These are phyloP conservation scores for Megaustenia siamemsis DNA, from an alignment of 2,888 invertebrate species.

Conservation along the genomic window DNA sequence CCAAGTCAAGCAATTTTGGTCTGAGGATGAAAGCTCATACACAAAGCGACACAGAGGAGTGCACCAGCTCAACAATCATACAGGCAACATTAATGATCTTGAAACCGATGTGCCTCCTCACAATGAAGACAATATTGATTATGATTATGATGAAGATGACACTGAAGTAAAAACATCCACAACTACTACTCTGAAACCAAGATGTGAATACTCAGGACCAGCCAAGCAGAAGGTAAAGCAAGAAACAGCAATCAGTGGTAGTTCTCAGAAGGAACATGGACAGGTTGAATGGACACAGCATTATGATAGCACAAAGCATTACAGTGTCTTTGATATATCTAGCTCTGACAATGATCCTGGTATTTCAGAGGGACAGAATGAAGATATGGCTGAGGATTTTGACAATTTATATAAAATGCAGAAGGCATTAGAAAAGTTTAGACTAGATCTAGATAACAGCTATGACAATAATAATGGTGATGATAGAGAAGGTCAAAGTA, in stretches of 20 bases:
- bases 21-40: neutral
- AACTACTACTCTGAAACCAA: conserved; percentile 19
- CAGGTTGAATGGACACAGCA: neutral
- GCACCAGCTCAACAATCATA: neutral
- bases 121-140: neutral
- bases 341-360: conserved; percentile 14
- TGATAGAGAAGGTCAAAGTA: neutral
- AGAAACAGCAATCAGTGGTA: neutral
- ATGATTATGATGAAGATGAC: conserved; percentile 27
- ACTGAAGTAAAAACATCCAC: neutral
- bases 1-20: neutral
- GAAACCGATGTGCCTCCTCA: neutral
- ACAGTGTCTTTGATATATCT: conserved; percentile 11
- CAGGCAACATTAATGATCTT: neutral
- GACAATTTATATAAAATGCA: conserved; percentile 4
- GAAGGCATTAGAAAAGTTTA: conserved; percentile 7
- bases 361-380: neutral
- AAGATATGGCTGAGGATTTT: neutral
- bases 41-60: neutral
- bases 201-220: conserved; percentile 37
- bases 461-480: too few relatives aligned
- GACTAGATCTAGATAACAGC: too few relatives aligned
- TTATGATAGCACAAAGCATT: neutral
- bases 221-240: neutral
- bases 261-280: neutral